These are phyloP conservation scores for Megathymus violae DNA, from an alignment of 1,140 invertebrate species.

Conservation along the genomic window DNA sequence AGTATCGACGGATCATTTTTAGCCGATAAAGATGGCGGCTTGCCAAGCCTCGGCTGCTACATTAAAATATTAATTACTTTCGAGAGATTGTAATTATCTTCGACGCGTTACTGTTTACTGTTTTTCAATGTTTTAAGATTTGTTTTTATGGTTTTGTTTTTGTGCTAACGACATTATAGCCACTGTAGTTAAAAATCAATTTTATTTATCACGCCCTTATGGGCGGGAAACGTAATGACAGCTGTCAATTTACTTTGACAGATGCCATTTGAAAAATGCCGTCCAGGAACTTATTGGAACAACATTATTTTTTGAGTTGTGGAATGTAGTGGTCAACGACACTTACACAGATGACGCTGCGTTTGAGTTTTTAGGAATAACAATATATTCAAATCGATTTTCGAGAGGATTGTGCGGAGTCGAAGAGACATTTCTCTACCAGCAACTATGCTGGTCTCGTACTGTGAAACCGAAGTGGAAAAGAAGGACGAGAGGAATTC, in stretches of 20 bases:
- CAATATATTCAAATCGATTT: too few species aligned
- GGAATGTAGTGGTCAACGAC: too few species aligned
- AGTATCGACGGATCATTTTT: conserved; percentile 9
- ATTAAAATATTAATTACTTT: conserved; percentile 15
- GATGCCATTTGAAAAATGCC: too few species aligned
- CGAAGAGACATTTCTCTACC: too few species aligned
- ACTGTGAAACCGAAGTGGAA: too few species aligned
- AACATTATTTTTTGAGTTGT: too few species aligned
- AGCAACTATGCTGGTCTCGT: too few species aligned
- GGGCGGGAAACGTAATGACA: not conserved
- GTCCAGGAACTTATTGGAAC: too few species aligned
- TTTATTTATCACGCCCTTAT: not conserved
- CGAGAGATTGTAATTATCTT: not conserved
- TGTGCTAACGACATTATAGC: not conserved
- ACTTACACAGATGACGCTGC: too few species aligned
- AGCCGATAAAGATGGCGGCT: conserved; percentile 4
- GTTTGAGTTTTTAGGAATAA: too few species aligned
- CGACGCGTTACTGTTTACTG: not conserved
- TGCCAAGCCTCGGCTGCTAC: conserved; percentile 4
- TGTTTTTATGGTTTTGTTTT: not conserved
- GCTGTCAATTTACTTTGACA: not conserved
- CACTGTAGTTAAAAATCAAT: not conserved
- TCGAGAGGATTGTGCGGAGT: too few species aligned
- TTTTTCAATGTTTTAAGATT: not conserved
- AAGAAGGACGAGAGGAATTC: too few species aligned